A percentile compares a stretch with the other conserved stretches of the same genome.
Conservation (phyloP, 64 coral and sea anemone genomes). For the Trachythela sp. region DNA sequence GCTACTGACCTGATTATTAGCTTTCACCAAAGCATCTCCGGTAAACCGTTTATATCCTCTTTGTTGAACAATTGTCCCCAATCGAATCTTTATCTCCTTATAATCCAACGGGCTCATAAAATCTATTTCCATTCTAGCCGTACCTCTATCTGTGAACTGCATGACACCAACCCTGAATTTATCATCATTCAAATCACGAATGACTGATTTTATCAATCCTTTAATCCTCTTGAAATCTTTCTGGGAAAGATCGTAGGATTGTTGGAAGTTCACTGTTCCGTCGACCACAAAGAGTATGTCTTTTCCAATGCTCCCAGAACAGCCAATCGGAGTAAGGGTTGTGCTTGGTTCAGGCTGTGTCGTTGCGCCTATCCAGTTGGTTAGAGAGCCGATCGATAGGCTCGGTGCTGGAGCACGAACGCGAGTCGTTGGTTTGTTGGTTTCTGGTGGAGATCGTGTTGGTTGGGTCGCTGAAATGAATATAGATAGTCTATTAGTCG, state of each 20-base stretch:
- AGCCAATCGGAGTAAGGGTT: background rate
- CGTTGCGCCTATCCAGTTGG: background rate
- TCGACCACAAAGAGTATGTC: slow-evolving; percentile 1
- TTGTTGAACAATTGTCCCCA: background rate
- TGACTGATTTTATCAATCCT: background rate
- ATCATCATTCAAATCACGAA: background rate
- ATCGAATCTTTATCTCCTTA: background rate
- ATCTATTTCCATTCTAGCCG: background rate
- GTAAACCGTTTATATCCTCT: background rate
- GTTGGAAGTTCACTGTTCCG: background rate
- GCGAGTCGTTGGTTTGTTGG: background rate
- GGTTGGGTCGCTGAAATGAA: background rate
- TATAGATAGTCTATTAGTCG: background rate
- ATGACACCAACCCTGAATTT: background rate
- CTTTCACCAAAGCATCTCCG: background rate
- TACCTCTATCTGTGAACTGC: background rate
- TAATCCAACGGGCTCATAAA: background rate
- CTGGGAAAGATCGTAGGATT: background rate
- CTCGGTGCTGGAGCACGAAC: background rate
- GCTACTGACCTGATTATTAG: background rate
- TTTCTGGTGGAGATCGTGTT: background rate
- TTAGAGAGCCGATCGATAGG: background rate
- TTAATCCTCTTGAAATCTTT: background rate
- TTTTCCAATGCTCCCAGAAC: background rate
- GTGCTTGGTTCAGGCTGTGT: background rate